Percentiles rank a stretch among this genome's conserved stretches.
phyloP scores from a whole-genome alignment of 2,888 invertebrate species.

The Dimorphilus gyrociliatus region DNA sequence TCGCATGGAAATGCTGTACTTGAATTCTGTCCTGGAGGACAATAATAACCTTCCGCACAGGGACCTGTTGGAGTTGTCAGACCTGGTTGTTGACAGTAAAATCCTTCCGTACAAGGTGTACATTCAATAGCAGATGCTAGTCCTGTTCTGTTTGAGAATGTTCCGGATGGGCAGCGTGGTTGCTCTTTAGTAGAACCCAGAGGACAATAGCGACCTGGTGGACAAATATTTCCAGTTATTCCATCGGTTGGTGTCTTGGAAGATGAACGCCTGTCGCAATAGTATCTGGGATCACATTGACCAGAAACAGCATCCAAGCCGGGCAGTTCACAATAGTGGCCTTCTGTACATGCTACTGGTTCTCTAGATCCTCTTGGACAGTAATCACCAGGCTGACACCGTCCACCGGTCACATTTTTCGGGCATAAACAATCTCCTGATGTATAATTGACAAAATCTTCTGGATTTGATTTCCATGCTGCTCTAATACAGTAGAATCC shows the following conservation, averaged over 20 bases:
- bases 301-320: constrained; percentile 19
- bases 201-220: constrained; percentile 29
- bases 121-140: constrained; percentile 16
- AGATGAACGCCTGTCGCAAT: constrained; percentile 18
- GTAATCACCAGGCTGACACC: constrained; percentile 23
- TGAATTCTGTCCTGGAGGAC: constrained; percentile 25
- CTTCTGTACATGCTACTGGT: constrained; percentile 24
- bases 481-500: constrained; percentile 26
- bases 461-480: constrained; percentile 20
- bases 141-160: constrained; percentile 24
- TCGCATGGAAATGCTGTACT: constrained; percentile 19
- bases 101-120: constrained; percentile 19
- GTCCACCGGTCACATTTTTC: constrained; percentile 22
- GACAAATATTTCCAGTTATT: constrained; percentile 26
- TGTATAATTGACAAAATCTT: constrained; percentile 23
- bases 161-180: constrained; percentile 22
- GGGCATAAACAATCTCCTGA: constrained; percentile 22
- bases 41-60: constrained; percentile 28
- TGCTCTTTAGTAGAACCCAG: constrained; percentile 20
- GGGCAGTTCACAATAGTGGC: constrained; percentile 19
- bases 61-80: constrained; percentile 21
- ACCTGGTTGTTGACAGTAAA: constrained; percentile 20
- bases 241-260: constrained; percentile 26
- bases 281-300: constrained; percentile 22
- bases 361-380: constrained; percentile 19